A percentile compares a stretch with the other conserved stretches of the same genome.
These are phyloP conservation scores for Chrosomus eos DNA, from an alignment of 2,797 vertebrate species.

Conservation along the genomic window DNA sequence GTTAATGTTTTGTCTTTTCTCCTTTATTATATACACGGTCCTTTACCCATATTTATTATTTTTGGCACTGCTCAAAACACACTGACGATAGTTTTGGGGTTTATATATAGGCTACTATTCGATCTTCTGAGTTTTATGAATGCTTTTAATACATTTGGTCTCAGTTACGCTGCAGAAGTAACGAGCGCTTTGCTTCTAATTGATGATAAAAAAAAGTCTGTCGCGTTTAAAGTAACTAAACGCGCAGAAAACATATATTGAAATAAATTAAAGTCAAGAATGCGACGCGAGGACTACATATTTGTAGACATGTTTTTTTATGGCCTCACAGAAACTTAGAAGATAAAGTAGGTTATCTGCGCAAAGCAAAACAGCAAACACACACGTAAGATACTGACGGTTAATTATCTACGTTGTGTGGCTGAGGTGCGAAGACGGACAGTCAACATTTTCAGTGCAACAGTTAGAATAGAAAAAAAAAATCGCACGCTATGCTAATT, in stretches of 20 bases:
- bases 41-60: not conserved
- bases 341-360: conserved; percentile 9
- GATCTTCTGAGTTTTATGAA: not conserved
- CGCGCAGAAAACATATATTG: not conserved
- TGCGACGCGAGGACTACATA: not conserved
- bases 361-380: not conserved
- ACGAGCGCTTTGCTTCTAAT: not conserved
- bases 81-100: not conserved
- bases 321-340: not conserved
- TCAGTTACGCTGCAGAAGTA: not conserved
- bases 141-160: not conserved
- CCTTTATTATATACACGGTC: not conserved
- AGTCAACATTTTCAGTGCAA: conserved; percentile 23
- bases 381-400: not conserved
- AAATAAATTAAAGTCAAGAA: not conserved
- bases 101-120: not conserved
- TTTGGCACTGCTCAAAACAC: not conserved
- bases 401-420: not conserved
- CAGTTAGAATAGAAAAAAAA: conserved; percentile 12
- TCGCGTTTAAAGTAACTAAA: not conserved
- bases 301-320: not conserved
- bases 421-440: not conserved
- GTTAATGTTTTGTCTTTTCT: conserved; percentile 1
- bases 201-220: no score
- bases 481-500: not conserved